phyloP scores from a whole-genome alignment of 2,797 vertebrate species.

The Centropyge bicolor region DNA sequence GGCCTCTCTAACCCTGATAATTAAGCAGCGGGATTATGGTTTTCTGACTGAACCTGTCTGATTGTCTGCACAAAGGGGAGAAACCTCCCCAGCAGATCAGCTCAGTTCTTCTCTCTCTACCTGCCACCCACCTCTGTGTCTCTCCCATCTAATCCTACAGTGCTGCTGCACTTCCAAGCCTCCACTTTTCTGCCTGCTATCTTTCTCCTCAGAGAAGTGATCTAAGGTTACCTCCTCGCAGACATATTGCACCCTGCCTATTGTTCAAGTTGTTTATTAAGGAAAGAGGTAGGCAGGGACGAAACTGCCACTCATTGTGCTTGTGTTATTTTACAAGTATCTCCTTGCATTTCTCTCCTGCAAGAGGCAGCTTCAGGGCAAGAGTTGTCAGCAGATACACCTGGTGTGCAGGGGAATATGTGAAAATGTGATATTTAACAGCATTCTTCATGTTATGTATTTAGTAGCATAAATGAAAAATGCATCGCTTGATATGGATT shows the following conservation, averaged over 20 bases:
- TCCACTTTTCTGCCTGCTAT: conserved; percentile 35
- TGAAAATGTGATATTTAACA: conserved; percentile 12
- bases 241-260: conserved; percentile 57
- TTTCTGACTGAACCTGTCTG: conserved; percentile 50
- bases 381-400: conserved; percentile 48
- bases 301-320: conserved; percentile 80
- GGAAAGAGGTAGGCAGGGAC: conserved; percentile 74
- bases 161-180: conserved; percentile 39
- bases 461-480: not conserved
- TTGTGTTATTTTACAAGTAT: conserved; percentile 75
- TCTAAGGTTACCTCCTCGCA: conserved; percentile 74
- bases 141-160: conserved; percentile 55
- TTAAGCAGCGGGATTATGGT: conserved; percentile 59
- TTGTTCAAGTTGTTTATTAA: conserved; percentile 74
- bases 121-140: conserved; percentile 50
- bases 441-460: not conserved
- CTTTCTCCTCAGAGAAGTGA: conserved; percentile 45
- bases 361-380: conserved; percentile 36
- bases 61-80: conserved; percentile 61
- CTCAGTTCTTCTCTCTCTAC: conserved; percentile 32
- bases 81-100: conserved; percentile 58
- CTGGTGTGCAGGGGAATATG: not conserved
- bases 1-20: conserved; percentile 26
- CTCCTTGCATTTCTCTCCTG: conserved; percentile 63
- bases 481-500: fast-evolving